Evolutionary conservation across 37 sponge, comb jelly and placozoan genomes (phyloP), one percentile per base, ranked within the genome.

Genomic region (Diacarnus erythraeanus): DNA sequence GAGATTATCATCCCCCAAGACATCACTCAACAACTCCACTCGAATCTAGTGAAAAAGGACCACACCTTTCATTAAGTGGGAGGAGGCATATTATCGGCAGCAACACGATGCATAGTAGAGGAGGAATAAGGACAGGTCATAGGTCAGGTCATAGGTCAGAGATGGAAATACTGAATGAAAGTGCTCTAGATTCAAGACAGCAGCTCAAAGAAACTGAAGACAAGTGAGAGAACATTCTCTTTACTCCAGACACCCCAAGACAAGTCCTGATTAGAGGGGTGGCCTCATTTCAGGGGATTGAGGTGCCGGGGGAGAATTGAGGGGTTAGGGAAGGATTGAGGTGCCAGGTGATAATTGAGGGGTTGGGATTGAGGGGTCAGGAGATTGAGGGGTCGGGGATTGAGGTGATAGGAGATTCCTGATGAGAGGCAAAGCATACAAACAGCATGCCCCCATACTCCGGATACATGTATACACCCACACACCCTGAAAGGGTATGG

Each of bases 101-200:
- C 12, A 12, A 47, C 6, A 5, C 6, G 4, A 60, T 5, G 27
- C 9, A 6, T 3, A 17, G 26, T 5, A 60, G 22, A n/a, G 61
- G 61, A 25, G 4, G 22, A 5, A 25, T 6, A 26, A 5, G 9
- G 61, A 25, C 4, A 5, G 61, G 61, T 5, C 3, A n/a, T 5
- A 47, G 10, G 12, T 6, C 4, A 4, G 21, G 61, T 17, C 23
- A 60, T 20, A 60, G 22, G 22, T 60, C 61, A 27, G 82, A 82
- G 82, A n/a, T 72, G 42, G 74, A 82, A 17, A n/a, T 60, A 27
- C 42, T 82, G 47, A 82, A 72, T 27, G 84, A 63, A 26, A 83
- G 84, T 76, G 76, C 75, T 20, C 34, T 83, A n/a, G 69, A 64
- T 9, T 75, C 84, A 17, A 29, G 27, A 63, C 27, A 54, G 2